Percentiles rank a stretch among this genome's conserved stretches.
These are phyloP conservation scores for Drosophila littoralis DNA, from an alignment of 1,140 invertebrate genomes.

Conservation along the genomic window DNA sequence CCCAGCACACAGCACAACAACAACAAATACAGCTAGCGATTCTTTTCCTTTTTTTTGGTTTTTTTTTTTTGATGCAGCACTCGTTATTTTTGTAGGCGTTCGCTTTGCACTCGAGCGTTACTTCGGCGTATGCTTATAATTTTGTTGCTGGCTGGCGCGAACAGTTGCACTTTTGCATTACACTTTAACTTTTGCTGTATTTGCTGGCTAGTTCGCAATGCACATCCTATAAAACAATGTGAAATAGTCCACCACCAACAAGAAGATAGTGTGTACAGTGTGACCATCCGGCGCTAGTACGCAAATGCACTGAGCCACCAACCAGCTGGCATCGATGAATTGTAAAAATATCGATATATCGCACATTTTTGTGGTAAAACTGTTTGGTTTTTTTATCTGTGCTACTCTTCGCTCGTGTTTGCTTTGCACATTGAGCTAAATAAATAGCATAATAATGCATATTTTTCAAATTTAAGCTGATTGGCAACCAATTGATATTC, in stretches of 20 bases:
- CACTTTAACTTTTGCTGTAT: constrained; percentile 39
- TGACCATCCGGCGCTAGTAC: constrained; percentile 19
- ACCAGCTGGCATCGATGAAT: constrained; percentile 23
- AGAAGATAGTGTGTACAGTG: constrained; percentile 41
- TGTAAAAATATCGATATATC: neutral
- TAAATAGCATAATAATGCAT: neutral
- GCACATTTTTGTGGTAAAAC: neutral
- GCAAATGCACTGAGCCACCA: constrained; percentile 4
- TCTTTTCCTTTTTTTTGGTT: constrained; percentile 29
- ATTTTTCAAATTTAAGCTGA: neutral
- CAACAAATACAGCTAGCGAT: constrained; percentile 37
- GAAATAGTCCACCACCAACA: constrained; percentile 47
- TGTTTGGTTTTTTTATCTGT: neutral
- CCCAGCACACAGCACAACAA: constrained; percentile 28
- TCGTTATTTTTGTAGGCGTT: constrained; percentile 32
- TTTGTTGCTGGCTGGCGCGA: constrained; percentile 34
- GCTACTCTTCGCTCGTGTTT: neutral
- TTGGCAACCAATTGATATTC: neutral
- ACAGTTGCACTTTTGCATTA: constrained; percentile 56
- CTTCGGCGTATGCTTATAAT: constrained; percentile 9
- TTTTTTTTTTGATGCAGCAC: constrained; percentile 31
- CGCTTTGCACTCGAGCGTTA: constrained; percentile 27
- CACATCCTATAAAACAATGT: constrained; percentile 62
- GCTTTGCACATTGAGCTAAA: neutral
- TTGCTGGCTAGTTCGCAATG: constrained; percentile 58